Percentiles rank a stretch among this genome's conserved stretches.
phyloP scores from a whole-genome alignment of 1,140 invertebrate genomes.

The Microplitis demolitor region DNA sequence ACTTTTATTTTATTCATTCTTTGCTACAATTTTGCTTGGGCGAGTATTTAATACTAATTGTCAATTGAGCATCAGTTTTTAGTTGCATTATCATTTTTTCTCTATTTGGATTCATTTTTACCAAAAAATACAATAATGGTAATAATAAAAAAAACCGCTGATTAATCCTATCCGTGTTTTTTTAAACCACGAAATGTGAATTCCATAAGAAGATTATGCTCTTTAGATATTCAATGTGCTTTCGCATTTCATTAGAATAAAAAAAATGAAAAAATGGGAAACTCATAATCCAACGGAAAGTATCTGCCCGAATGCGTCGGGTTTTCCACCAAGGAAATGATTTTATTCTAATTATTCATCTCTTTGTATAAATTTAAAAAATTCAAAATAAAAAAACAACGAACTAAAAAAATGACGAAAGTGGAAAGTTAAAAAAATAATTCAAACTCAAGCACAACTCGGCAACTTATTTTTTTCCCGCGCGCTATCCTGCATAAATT shows the following conservation, averaged over 20 bases:
- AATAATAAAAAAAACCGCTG: neutral
- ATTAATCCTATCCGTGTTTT: neutral
- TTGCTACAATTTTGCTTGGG: no score
- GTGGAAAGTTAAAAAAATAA: slow-evolving; percentile 9
- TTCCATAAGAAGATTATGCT: neutral
- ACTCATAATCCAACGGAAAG: neutral
- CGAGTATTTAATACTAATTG: no score
- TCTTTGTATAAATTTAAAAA: neutral
- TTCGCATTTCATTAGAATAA: neutral
- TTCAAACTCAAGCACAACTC: neutral
- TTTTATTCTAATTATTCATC: no score
- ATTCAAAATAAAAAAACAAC: neutral
- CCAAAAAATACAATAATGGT: no score
- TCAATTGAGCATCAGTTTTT: no score
- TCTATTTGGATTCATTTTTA: no score
- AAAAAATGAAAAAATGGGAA: neutral
- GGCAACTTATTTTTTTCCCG: neutral
- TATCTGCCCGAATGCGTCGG: neutral
- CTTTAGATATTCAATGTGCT: neutral
- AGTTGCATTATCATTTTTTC: no score
- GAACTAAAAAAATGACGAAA: neutral
- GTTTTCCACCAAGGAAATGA: neutral
- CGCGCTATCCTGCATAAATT: slow-evolving; percentile 12
- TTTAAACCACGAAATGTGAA: neutral
- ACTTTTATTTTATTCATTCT: no score